phyloP scores from a whole-genome alignment of 2,888 invertebrate species.

The Torymus texanus region DNA sequence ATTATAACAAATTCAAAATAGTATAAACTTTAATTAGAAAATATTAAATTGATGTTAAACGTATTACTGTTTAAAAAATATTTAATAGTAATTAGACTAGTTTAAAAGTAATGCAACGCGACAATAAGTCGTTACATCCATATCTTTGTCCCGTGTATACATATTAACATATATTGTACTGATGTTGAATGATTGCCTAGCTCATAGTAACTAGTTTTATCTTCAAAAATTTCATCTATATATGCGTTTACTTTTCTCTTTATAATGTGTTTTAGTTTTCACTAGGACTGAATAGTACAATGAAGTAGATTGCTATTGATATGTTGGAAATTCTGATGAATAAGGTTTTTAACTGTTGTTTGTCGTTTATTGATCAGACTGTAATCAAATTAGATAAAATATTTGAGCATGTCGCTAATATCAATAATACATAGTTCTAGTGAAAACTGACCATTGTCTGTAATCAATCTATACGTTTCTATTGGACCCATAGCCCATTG shows the following conservation, averaged over 20 bases:
- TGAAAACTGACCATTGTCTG: slow-evolving; percentile 63
- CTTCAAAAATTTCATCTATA: slow-evolving; percentile 24
- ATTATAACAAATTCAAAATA: not conserved
- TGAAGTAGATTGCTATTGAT: too few relatives aligned
- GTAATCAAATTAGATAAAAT: too few relatives aligned
- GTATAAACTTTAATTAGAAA: not conserved
- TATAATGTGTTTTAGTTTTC: slow-evolving; percentile 65
- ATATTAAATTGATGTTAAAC: slow-evolving; percentile 3
- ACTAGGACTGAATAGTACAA: slow-evolving; percentile 65
- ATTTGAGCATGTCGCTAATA: too few relatives aligned
- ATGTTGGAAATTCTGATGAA: too few relatives aligned
- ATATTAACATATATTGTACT: slow-evolving; percentile 63
- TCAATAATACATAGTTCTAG: slow-evolving; percentile 62
- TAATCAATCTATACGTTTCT: slow-evolving; percentile 19
- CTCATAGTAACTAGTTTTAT: slow-evolving; percentile 70
- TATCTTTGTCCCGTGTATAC: slow-evolving; percentile 13
- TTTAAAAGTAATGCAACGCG: slow-evolving; percentile 1
- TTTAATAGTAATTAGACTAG: slow-evolving; percentile 23
- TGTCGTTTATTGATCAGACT: too few relatives aligned
- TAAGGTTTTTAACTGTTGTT: too few relatives aligned
- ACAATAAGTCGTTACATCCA: slow-evolving; percentile 1
- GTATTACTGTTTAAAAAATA: not conserved
- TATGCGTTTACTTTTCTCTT: slow-evolving; percentile 20
- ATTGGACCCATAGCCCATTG: slow-evolving; percentile 61
- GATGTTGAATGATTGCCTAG: slow-evolving; percentile 72